Evolutionary conservation across 2,797 vertebrate species (phyloP).

Genomic region (Brachyrhaphis roseni): DNA sequence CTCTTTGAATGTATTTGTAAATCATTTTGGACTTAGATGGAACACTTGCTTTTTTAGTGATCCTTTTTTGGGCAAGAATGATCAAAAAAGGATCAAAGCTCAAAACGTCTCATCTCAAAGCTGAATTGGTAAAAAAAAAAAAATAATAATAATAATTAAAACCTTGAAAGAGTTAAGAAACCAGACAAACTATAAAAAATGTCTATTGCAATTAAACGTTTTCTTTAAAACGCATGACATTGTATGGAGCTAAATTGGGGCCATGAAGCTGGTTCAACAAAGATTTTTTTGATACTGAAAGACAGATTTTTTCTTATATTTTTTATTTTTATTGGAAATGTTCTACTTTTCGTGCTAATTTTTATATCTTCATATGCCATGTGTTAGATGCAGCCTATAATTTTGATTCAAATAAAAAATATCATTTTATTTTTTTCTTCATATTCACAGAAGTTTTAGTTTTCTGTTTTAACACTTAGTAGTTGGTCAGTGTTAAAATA

Average conservation of each 20-base stretch:
- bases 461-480: background rate
- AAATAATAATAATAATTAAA: background rate
- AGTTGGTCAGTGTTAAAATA: too few species aligned
- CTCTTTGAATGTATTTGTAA: too few species aligned
- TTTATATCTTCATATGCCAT: too few species aligned
- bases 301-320: background rate
- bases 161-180: background rate
- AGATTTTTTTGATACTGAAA: too few species aligned
- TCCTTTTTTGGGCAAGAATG: background rate
- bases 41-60: too few species aligned
- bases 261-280: too few species aligned
- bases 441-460: background rate
- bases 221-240: background rate
- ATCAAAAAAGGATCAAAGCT: too few species aligned
- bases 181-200: background rate
- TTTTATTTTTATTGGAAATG: background rate
- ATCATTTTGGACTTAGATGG: too few species aligned
- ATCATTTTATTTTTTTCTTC: background rate
- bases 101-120: background rate
- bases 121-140: background rate
- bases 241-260: background rate
- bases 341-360: background rate
- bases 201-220: background rate
- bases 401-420: background rate
- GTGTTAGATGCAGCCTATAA: background rate